phyloP scores from a whole-genome alignment of 2,113 vertebrate species.

The Jacana jacana region DNA sequence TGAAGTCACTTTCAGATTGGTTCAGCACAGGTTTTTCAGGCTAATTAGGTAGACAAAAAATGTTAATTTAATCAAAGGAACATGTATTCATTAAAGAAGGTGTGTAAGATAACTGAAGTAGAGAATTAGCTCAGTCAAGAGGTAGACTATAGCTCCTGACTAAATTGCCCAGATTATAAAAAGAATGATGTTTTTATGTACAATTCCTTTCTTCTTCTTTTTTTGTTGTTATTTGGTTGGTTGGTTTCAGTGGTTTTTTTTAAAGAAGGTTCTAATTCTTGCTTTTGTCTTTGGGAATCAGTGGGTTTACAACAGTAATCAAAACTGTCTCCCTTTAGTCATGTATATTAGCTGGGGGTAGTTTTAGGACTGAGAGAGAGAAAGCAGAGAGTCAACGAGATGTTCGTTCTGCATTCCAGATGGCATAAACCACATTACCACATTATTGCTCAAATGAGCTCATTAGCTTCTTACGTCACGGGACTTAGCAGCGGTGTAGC shows the following conservation, averaged over 20 bases:
- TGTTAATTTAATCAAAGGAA: slow-evolving; percentile 81
- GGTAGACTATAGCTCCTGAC: slow-evolving; percentile 52
- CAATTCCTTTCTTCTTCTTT: background rate
- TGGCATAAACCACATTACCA: background rate
- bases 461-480: background rate
- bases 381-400: background rate
- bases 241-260: no score
- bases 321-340: background rate
- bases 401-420: slow-evolving; percentile 5
- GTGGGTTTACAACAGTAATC: background rate
- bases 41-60: slow-evolving; percentile 80
- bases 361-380: background rate
- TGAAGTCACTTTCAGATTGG: slow-evolving; percentile 71
- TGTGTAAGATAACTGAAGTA: slow-evolving; percentile 68
- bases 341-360: rapidly evolving
- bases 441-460: background rate
- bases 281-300: background rate
- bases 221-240: no score
- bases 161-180: slow-evolving; percentile 26
- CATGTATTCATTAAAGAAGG: slow-evolving; percentile 74
- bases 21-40: slow-evolving; percentile 73
- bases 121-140: slow-evolving; percentile 72
- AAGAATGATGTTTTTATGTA: background rate
- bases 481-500: background rate
- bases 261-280: background rate